Conservation (phyloP, 2,113 vertebrate species). For the Hyaena hyaena region DNA sequence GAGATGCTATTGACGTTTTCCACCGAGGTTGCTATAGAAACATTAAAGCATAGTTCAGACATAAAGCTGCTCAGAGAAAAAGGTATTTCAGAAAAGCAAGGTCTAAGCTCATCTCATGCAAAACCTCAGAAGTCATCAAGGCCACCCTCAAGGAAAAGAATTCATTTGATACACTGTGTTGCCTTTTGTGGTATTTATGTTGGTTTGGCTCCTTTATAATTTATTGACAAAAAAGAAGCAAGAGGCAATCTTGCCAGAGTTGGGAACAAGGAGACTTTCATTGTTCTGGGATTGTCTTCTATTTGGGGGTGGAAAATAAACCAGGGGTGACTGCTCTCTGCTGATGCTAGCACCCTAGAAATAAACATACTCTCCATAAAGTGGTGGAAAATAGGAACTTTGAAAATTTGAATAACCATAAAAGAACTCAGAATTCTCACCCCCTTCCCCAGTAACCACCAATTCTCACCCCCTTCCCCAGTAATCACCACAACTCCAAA, state of each 20-base stretch:
- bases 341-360: background rate
- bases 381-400: background rate
- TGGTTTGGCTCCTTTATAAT: slow-evolving; percentile 8
- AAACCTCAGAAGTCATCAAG: background rate
- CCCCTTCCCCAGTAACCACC: background rate
- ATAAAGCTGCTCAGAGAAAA: slow-evolving; percentile 34
- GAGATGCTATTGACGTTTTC: background rate
- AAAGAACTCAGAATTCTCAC: background rate
- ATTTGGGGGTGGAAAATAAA: background rate
- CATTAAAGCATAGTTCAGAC: background rate
- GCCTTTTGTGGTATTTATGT: background rate
- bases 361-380: background rate
- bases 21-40: slow-evolving; percentile 43
- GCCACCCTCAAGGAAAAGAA: background rate
- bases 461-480: background rate
- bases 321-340: background rate
- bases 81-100: slow-evolving; percentile 22
- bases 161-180: background rate
- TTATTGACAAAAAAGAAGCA: slow-evolving; percentile 13
- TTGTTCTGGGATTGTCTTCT: background rate
- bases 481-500: background rate
- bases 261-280: background rate
- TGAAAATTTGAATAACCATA: background rate
- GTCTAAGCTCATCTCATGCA: background rate
- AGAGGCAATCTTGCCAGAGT: background rate